Conservation (phyloP, 2,888 invertebrate species). For the Mesochorus sp. region DNA sequence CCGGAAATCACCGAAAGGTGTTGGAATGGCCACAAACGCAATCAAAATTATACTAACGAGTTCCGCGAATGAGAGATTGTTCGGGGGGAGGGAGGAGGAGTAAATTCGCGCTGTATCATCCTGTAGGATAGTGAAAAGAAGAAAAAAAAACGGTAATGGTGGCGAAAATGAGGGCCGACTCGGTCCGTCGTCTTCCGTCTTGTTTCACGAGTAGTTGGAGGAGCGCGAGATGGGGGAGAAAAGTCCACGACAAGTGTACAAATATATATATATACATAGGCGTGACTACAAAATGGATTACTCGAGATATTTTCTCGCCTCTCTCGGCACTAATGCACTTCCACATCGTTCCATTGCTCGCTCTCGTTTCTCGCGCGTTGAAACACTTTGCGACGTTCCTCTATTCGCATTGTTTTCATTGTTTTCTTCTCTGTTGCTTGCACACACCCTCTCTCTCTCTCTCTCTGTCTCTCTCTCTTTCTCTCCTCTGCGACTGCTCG, state of each 20-base stretch:
- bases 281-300: conserved; percentile 50
- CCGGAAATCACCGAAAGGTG: no score
- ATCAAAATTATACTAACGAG: no score
- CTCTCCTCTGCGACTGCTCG: neutral
- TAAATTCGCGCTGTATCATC: conserved; percentile 1
- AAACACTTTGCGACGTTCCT: conserved; percentile 26
- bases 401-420: conserved; percentile 54
- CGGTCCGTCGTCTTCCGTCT: conserved; percentile 10
- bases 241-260: conserved; percentile 17
- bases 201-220: neutral
- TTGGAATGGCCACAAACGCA: no score
- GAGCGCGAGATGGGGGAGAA: conserved; percentile 3
- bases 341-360: conserved; percentile 6
- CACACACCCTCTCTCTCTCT: no score
- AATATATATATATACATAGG: no score
- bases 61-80: no score
- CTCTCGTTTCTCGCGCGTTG: conserved; percentile 14
- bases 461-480: neutral
- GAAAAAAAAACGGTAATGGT: conserved; percentile 48
- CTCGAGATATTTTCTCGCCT: conserved; percentile 55
- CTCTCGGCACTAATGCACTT: conserved; percentile 44
- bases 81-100: neutral
- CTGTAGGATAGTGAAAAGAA: conserved; percentile 13
- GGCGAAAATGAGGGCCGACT: conserved; percentile 50
- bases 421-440: conserved; percentile 13